Base-by-base conservation (phyloP, 2,797 vertebrate species). In the Pangasius larnaudii region DNA sequence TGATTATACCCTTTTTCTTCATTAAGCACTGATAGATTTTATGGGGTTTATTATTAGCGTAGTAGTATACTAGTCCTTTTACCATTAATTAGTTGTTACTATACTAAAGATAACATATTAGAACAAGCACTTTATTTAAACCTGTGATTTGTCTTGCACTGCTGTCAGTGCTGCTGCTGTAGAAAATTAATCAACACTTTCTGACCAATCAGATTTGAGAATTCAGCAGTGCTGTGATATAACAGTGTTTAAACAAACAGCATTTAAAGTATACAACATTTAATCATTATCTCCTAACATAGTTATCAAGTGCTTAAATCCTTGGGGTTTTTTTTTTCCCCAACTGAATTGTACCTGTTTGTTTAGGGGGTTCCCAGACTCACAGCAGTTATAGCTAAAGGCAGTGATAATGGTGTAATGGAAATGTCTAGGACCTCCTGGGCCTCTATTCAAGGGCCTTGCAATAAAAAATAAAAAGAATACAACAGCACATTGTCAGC, bases 391-490 rank as follows among this genome's bases (percentile, higher is more conserved):
- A 84, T 77, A 10, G 65, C 88, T 88, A 49, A 75, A 46, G 88
- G 89, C 87, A 13, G 65, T 82, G 46, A 56, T 81, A 53, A 36
- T 56, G 51, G 86, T 84, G 87, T 91, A 85, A 92, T 90, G 91
- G 92, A 91, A 92, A 92, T 86, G 74, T 90, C 90, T 89, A 84
- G 61, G 78, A 86, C 87, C 87, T 89, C 84, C 91, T 71, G 67
- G 84, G 85, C 85, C 18, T 87, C 65, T 85, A 84, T 89, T 88
- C 71, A 88, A 86, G 82, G 69, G 77, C 83, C 78, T 91, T 89
- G 84, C 89, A 85, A 89, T 89, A 87, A 85, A 81, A 63, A 51
- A 83, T 5, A 33, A 39, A 88, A 85, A 87, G 24, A 87, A 88
- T 69, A 86, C 27, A 91, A 84, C 85, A 67, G 88, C 81, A 88